Evolutionary conservation across 2,888 invertebrate species (phyloP).

Genomic region (Luffia ferchaultella): DNA sequence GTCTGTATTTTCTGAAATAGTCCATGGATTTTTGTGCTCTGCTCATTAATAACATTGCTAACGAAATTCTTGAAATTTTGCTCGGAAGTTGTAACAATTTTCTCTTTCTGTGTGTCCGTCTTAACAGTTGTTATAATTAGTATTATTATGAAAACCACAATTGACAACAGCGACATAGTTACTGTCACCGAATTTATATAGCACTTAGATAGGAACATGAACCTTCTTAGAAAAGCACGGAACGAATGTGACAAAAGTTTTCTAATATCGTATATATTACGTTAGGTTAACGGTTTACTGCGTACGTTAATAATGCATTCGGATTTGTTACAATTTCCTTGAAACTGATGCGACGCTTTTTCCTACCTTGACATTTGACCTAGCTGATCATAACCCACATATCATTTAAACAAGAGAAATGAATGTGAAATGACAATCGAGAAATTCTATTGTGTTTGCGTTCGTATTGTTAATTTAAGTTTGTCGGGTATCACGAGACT

Average conservation of each 20-base stretch:
- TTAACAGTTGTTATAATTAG: slow-evolving; percentile 31
- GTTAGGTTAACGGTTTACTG: slow-evolving; percentile 34
- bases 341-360: slow-evolving; percentile 18
- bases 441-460: no score
- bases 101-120: slow-evolving; percentile 26
- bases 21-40: slow-evolving; percentile 42
- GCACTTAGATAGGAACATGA: slow-evolving; percentile 34
- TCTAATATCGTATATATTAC: slow-evolving; percentile 29
- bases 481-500: no score
- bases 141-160: slow-evolving; percentile 32
- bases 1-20: slow-evolving; percentile 44
- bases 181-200: slow-evolving; percentile 24
- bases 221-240: slow-evolving; percentile 22
- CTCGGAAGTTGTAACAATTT: slow-evolving; percentile 20
- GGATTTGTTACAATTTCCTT: neutral
- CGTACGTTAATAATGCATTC: slow-evolving; percentile 27
- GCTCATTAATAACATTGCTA: slow-evolving; percentile 42
- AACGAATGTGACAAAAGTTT: slow-evolving; percentile 22
- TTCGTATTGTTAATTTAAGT: no score
- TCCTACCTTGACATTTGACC: slow-evolving; percentile 57
- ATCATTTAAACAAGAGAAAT: slow-evolving; percentile 1
- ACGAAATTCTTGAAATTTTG: slow-evolving; percentile 41
- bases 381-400: slow-evolving; percentile 32
- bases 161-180: slow-evolving; percentile 41
- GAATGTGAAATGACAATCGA: no score